Evolutionary conservation across 2,113 vertebrate genomes (phyloP), one percentile per base, ranked within the genome.

Genomic region (Ciconia stormi): DNA sequence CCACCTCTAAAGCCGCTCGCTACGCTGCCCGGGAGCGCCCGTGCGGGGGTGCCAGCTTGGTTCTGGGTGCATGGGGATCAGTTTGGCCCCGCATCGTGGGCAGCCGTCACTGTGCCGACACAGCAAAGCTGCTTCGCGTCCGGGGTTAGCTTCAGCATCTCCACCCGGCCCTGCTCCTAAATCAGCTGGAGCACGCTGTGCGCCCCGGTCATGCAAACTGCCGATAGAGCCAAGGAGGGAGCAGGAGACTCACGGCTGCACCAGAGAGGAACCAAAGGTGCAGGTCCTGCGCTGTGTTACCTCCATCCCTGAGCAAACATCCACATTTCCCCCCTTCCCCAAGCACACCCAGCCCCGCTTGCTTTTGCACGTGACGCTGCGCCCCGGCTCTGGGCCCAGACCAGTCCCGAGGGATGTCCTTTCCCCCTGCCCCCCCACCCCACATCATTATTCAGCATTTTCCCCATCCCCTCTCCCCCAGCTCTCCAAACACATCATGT

Each of bases 281-380:
- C 29, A 9, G 25, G 5, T 71, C 52, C 80, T 30, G n/a, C 10
- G 1, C 32, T 1, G 1, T 2, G 10, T 38, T 6, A 18, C 44
- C 53, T 40, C 78, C 36, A 18, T 7, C 52, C 40, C n/a, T 44
- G 5, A 7, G 23, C 32, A 55, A 81, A 53, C 8, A 46, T 3
- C 21, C 26, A 5, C 63, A 2, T 5, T 10, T 8, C 20, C 34
- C n/a, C 46, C 50, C 5, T 69, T 18, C 25, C 40, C 59, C 62
- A 7, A 19, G 63, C 89, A 62, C 38, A 4, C 16, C 11, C 83
- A 47, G 69, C 82, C 66, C 86, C 9, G 0, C 4, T 4, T 14
- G 32, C 52, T 34, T 18, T 2, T 0, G 17, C 34, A 29, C 0
- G 0, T 32, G 34, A 50, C 0, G 0, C 72, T 23, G 38, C 3